Evolutionary conservation across 64 coral and sea anemone species (phyloP), one percentile per base, ranked within the genome.

Genomic region (Actinia equina): DNA sequence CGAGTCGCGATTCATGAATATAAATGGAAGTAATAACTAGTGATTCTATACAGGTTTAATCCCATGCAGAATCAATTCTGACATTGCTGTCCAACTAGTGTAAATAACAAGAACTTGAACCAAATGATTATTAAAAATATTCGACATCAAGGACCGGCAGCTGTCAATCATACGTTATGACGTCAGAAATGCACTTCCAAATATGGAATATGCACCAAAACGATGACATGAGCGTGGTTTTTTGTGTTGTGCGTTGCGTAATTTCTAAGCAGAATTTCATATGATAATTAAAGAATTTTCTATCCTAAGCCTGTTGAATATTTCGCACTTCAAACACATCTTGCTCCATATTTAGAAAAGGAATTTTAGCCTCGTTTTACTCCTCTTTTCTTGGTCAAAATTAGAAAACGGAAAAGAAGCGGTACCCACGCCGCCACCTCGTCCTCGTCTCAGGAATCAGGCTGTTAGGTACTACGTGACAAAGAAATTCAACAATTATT

Each of bases 101-200:
- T 74, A 74, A 74, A 74, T 41, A 74, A 74, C n/a, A 41, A 25
- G 27, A 74, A 74, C 69, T 41, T 30, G 69, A 74, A 74, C n/a
- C 69, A 74, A 74, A 74, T 30, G 13, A 74, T 74, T 30, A 74
- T 74, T 30, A 9, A 26, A 74, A 30, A 30, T 74, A 30, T 74
- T 30, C 26, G 69, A 74, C 26, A n/a, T 18, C 16, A 10, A 74
- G 41, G 12, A 74, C 27, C 22, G 41, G 11, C 8, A 74, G 26
- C 69, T 74, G 69, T 42, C 69, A 74, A 30, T 30, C 69, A 30
- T 14, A 41, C 1, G 69, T 5, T 41, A 74, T 74, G 69, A 74
- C 69, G 69, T 74, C 69, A 74, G 6, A 41, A 37, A 25, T 26
- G 14, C 69, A 74, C 69, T 41, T 26, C 69, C 25, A 65, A 65